Conservation (phyloP, 2,888 invertebrate species). For the Drosophila glabriapex region DNA sequence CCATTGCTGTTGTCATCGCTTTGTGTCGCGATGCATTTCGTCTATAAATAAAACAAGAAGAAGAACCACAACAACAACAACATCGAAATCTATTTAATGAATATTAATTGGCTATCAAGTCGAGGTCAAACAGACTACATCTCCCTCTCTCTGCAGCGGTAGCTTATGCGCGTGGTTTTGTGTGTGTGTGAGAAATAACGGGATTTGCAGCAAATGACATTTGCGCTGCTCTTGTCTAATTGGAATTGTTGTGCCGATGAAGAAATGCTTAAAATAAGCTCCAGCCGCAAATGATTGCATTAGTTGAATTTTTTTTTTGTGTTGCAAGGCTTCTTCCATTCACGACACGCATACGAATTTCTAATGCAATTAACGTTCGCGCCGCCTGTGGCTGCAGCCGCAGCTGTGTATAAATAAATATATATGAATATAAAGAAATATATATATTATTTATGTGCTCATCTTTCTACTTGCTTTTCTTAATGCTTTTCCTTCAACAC, state of each 20-base stretch:
- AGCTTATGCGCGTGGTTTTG: constrained; percentile 15
- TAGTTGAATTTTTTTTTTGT: constrained; percentile 59
- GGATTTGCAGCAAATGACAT: constrained; percentile 62
- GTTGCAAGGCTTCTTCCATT: constrained; percentile 67
- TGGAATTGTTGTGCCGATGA: constrained; percentile 69
- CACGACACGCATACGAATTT: constrained; percentile 75
- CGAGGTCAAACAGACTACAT: constrained; percentile 56
- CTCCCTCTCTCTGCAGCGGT: constrained; percentile 14
- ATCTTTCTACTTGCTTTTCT: constrained; percentile 30
- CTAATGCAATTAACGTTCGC: constrained; percentile 72
- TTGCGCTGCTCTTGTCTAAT: constrained; percentile 66
- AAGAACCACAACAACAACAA: constrained; percentile 37
- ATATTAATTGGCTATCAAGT: constrained; percentile 74
- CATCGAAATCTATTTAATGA: constrained; percentile 72
- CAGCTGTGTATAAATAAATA: constrained; percentile 41
- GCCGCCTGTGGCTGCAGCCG: constrained; percentile 25
- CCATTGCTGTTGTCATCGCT: constrained; percentile 11
- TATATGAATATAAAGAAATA: not conserved
- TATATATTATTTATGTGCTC: constrained; percentile 26
- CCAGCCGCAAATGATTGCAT: constrained; percentile 71
- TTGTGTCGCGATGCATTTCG: constrained; percentile 42
- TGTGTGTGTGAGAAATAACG: constrained; percentile 67
- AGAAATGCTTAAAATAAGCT: constrained; percentile 61
- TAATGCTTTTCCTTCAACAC: constrained; percentile 15
- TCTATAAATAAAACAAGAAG: constrained; percentile 64